These are phyloP conservation scores for Anomalospiza imberbis DNA, from an alignment of 2,797 vertebrate genomes.

Conservation along the genomic window DNA sequence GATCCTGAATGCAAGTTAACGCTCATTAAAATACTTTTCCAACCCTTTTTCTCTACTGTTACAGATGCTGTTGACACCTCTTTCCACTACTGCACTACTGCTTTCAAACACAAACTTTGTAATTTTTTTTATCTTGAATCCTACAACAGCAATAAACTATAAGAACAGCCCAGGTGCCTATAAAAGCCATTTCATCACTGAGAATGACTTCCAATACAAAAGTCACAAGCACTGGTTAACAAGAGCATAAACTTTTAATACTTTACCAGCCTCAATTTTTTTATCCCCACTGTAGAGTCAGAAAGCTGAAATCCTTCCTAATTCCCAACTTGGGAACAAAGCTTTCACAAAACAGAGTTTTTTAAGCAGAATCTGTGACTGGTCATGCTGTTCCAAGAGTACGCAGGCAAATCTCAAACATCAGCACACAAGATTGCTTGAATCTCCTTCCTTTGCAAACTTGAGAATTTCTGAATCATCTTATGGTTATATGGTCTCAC, in stretches of 20 bases:
- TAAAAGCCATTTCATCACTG: neutral
- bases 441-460: neutral
- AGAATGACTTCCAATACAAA: neutral
- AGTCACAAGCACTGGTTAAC: neutral
- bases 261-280: neutral
- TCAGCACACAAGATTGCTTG: neutral
- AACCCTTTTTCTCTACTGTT: neutral
- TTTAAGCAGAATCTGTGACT: neutral
- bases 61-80: neutral
- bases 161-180: neutral
- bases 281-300: neutral
- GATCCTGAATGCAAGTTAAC: neutral
- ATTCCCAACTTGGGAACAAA: accelerated
- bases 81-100: neutral
- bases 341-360: neutral
- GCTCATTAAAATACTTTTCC: neutral
- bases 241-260: neutral
- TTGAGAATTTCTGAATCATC: neutral
- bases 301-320: neutral
- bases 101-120: neutral
- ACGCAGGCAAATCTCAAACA: neutral
- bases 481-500: neutral
- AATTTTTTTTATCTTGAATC: neutral
- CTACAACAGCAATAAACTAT: neutral
- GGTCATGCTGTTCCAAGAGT: neutral